phyloP scores from a whole-genome alignment of 2,113 vertebrate genomes.

The Cygnus buccinator region DNA sequence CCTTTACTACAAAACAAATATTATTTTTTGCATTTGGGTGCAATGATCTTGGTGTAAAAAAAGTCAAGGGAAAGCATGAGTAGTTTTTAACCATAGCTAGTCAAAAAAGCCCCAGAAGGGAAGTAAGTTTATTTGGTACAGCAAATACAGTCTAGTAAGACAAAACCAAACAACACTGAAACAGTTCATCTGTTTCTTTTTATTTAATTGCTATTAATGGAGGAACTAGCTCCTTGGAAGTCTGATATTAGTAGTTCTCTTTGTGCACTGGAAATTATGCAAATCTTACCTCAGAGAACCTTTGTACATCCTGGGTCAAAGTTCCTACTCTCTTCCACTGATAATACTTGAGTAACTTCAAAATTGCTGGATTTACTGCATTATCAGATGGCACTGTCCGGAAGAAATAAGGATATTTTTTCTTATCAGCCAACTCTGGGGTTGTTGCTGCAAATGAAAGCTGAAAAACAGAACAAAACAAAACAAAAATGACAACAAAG shows the following conservation, averaged over 20 bases:
- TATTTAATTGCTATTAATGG: neutral
- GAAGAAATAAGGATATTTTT: conserved; percentile 99
- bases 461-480: conserved; percentile 75
- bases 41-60: neutral
- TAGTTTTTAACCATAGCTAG: neutral
- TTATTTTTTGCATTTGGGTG: neutral
- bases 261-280: neutral
- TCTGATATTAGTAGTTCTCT: neutral
- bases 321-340: conserved; percentile 97
- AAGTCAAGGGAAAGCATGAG: neutral
- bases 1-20: neutral
- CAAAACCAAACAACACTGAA: neutral
- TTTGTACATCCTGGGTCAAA: conserved; percentile 95
- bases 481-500: neutral
- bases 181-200: neutral
- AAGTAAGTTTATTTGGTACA: neutral
- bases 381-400: conserved; percentile 98
- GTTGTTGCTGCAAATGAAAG: conserved; percentile 98
- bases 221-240: neutral
- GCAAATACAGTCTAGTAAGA: neutral
- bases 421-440: conserved; percentile 96
- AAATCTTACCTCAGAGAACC: conserved; percentile 94
- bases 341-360: conserved; percentile 93
- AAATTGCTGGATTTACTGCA: conserved; percentile 95
- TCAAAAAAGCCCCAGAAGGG: neutral